phyloP scores from a whole-genome alignment of 2,113 vertebrate species.

The Coturnix japonica region DNA sequence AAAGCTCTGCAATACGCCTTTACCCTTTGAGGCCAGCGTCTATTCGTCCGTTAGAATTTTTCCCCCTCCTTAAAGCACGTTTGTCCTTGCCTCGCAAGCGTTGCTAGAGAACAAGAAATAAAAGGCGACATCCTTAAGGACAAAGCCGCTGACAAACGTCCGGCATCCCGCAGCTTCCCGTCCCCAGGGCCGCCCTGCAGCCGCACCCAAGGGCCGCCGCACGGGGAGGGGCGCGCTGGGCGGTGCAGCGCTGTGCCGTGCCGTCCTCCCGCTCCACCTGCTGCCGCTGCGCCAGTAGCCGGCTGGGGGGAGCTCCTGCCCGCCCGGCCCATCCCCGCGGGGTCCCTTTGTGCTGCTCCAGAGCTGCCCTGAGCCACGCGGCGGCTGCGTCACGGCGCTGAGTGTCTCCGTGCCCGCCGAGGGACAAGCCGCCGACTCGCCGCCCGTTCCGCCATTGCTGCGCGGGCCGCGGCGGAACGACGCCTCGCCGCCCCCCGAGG shows the following conservation, averaged over 20 bases:
- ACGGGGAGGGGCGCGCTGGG: background rate
- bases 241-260: background rate
- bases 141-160: background rate
- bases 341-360: constrained; percentile 48
- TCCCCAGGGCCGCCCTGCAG: background rate
- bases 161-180: background rate
- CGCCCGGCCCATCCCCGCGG: background rate
- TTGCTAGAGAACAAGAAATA: rapidly evolving
- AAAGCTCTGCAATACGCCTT: background rate
- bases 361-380: background rate
- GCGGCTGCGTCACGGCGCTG: constrained; percentile 61
- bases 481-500: background rate
- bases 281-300: background rate
- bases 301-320: background rate
- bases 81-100: background rate
- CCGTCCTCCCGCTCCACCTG: background rate
- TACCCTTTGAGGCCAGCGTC: background rate
- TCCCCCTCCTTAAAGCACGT: rapidly evolving
- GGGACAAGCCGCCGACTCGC: background rate
- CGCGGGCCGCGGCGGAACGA: constrained; percentile 25
- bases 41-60: rapidly evolving
- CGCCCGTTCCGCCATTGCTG: background rate
- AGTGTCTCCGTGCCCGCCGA: background rate
- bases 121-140: too few relatives aligned
- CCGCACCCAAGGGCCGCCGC: background rate